These are phyloP conservation scores for Drosophila littoralis DNA, from an alignment of 1,140 invertebrate genomes.

Conservation along the genomic window DNA sequence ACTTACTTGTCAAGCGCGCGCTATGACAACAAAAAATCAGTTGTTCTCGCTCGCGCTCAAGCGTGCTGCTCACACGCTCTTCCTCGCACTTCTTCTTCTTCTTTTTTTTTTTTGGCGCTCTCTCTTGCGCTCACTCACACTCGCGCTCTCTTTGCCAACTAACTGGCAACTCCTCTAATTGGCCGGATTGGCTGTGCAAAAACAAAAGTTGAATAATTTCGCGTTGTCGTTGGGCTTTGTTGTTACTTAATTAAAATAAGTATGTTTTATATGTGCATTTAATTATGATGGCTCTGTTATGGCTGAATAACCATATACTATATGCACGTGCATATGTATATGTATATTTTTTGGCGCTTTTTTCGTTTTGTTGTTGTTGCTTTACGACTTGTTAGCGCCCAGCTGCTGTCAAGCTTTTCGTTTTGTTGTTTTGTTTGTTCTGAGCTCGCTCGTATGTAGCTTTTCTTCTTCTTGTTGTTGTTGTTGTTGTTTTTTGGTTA, in stretches of 20 bases:
- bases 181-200: slow-evolving; percentile 27
- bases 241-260: slow-evolving; percentile 49
- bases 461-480: background rate
- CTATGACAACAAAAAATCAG: slow-evolving; percentile 64
- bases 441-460: slow-evolving; percentile 39
- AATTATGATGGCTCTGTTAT: slow-evolving; percentile 25
- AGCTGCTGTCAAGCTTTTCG: slow-evolving; percentile 36
- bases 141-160: slow-evolving; percentile 12
- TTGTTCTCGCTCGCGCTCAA: slow-evolving; percentile 28
- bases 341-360: slow-evolving; percentile 43
- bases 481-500: background rate
- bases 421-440: slow-evolving; percentile 41
- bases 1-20: slow-evolving; percentile 65
- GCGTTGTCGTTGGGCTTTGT: slow-evolving; percentile 34
- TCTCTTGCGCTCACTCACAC: slow-evolving; percentile 10
- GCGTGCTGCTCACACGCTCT: background rate
- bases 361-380: slow-evolving; percentile 2
- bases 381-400: slow-evolving; percentile 18
- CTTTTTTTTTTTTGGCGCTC: slow-evolving; percentile 1
- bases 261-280: slow-evolving; percentile 21
- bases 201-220: slow-evolving; percentile 23
- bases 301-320: slow-evolving; percentile 4
- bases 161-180: slow-evolving; percentile 42
- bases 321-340: background rate
- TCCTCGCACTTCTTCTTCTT: background rate